Percentiles rank a stretch among this genome's conserved stretches.
These are phyloP conservation scores for Amiota mariae DNA, from an alignment of 2,888 invertebrate genomes.

Conservation along the genomic window DNA sequence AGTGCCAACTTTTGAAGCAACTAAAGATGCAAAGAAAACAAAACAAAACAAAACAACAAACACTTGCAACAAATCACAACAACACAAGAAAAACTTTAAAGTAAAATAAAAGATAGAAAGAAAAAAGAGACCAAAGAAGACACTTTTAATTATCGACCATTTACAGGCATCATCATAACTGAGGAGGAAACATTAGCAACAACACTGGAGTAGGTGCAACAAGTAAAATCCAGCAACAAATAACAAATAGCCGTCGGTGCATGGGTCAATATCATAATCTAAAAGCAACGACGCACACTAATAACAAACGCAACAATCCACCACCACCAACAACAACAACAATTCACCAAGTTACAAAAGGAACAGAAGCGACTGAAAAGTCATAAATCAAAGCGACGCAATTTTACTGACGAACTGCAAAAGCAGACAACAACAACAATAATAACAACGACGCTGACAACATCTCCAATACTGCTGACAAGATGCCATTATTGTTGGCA, in stretches of 20 bases:
- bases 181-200: slow-evolving; percentile 38
- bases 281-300: slow-evolving; percentile 35
- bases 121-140: slow-evolving; percentile 45
- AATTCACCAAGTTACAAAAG: slow-evolving; percentile 46
- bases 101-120: slow-evolving; percentile 25
- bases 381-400: slow-evolving; percentile 72
- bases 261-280: slow-evolving; percentile 70
- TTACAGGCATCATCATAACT: slow-evolving; percentile 51
- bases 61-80: slow-evolving; percentile 42
- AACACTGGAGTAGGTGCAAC: slow-evolving; percentile 19
- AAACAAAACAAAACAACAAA: slow-evolving; percentile 39
- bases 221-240: slow-evolving; percentile 31
- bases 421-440: slow-evolving; percentile 44
- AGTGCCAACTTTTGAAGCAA: background rate
- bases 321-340: slow-evolving; percentile 41
- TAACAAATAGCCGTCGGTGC: slow-evolving; percentile 62
- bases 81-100: slow-evolving; percentile 25
- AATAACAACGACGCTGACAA: slow-evolving; percentile 36
- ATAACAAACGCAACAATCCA: slow-evolving; percentile 43
- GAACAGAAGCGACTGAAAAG: slow-evolving; percentile 52
- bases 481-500: slow-evolving; percentile 48
- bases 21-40: slow-evolving; percentile 41
- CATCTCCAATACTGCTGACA: slow-evolving; percentile 17
- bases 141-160: slow-evolving; percentile 67
- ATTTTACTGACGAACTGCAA: slow-evolving; percentile 64